A percentile compares a stretch with the other conserved stretches of the same genome.
These are phyloP conservation scores for Charaxes varanes DNA, from an alignment of 1,140 invertebrate genomes.

Conservation along the genomic window DNA sequence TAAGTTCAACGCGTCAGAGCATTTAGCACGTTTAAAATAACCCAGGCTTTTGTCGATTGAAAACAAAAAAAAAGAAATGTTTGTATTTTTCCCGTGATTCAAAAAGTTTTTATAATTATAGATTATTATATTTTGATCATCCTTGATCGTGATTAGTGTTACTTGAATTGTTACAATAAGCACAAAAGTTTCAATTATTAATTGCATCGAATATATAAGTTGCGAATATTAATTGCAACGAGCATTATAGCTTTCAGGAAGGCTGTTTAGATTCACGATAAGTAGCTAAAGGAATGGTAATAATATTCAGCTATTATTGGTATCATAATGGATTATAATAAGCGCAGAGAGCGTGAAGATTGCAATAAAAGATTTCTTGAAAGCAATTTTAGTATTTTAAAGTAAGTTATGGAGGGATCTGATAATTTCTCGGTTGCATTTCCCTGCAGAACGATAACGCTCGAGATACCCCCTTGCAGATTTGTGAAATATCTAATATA, in stretches of 20 bases:
- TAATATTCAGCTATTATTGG: conserved; percentile 63
- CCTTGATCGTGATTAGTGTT: too few relatives aligned
- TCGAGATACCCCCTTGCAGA: conserved; percentile 37
- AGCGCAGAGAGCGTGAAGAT: conserved; percentile 65
- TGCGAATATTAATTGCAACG: conserved; percentile 20
- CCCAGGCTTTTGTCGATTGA: too few relatives aligned
- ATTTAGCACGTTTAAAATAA: too few relatives aligned
- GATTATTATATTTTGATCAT: too few relatives aligned
- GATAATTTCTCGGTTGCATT: conserved; percentile 61
- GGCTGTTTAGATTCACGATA: conserved; percentile 37
- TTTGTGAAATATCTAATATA: conserved; percentile 29
- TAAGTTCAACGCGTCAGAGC: too few relatives aligned
- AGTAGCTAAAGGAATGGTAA: conserved; percentile 48
- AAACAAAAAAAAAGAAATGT: too few relatives aligned
- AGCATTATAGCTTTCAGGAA: conserved; percentile 24
- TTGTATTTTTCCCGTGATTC: too few relatives aligned
- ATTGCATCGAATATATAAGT: background rate
- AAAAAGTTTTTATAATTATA: too few relatives aligned
- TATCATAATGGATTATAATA: conserved; percentile 69
- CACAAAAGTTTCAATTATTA: too few relatives aligned
- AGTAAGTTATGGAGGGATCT: conserved; percentile 65
- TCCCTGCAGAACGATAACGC: conserved; percentile 45
- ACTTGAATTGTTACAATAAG: too few relatives aligned
- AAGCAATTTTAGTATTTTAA: conserved; percentile 72
- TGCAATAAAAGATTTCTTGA: conserved; percentile 60